Evolutionary conservation across 2,888 invertebrate genomes (phyloP).

Genomic region (Silvanus unidentatus): DNA sequence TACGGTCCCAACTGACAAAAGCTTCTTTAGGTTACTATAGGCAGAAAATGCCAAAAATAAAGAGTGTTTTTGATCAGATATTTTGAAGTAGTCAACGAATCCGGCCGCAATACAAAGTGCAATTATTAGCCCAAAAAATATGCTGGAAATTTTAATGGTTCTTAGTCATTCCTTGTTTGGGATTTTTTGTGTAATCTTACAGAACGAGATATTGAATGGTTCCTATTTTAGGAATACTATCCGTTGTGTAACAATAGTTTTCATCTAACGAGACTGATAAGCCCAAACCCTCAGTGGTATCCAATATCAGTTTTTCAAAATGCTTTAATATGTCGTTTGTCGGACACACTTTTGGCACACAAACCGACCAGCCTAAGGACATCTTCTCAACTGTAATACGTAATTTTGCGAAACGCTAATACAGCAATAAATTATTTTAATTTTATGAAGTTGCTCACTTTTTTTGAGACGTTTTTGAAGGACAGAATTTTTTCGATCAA

Average conservation of each 20-base stretch:
- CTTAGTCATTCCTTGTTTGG: too few relatives aligned
- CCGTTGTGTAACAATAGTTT: constrained; percentile 28
- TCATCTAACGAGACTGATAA: too few relatives aligned
- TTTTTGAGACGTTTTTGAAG: constrained; percentile 28
- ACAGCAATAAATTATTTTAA: not conserved
- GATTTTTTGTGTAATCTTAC: constrained; percentile 16
- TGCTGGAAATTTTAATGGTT: too few relatives aligned
- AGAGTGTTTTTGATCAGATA: not conserved
- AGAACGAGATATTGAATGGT: constrained; percentile 12
- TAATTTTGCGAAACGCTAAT: constrained; percentile 29
- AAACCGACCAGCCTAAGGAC: constrained; percentile 38
- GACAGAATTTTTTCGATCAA: constrained; percentile 26
- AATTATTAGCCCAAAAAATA: too few relatives aligned
- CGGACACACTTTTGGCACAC: constrained; percentile 44
- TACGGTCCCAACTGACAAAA: constrained; percentile 19
- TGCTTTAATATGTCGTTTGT: constrained; percentile 35
- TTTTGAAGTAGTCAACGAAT: too few relatives aligned
- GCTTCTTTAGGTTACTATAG: constrained; percentile 24
- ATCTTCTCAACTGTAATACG: constrained; percentile 24
- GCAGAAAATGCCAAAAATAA: constrained; percentile 25
- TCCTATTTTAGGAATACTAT: constrained; percentile 24
- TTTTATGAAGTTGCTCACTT: constrained; percentile 17
- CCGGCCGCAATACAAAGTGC: too few relatives aligned
- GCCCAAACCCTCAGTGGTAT: constrained; percentile 32
- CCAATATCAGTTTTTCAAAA: constrained; percentile 30